Conservation (phyloP, 2,888 invertebrate species). For the Drosophila ustulata region DNA sequence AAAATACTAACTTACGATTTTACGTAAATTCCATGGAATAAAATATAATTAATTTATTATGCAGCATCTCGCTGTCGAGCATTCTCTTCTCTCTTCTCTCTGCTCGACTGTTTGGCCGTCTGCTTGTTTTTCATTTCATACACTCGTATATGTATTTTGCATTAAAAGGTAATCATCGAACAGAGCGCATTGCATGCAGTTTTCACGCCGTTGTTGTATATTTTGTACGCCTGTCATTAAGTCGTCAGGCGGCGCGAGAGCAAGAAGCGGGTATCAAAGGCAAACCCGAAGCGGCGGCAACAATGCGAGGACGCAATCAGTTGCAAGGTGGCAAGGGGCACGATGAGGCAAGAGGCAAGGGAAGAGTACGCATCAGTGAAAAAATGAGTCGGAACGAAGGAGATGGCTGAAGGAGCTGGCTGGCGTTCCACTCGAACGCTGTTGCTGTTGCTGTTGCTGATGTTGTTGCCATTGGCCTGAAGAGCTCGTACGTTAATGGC, state of each 20-base stretch:
- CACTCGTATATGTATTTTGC: slow-evolving; percentile 58
- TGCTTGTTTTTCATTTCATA: slow-evolving; percentile 40
- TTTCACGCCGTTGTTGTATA: slow-evolving; percentile 81
- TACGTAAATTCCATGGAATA: too few relatives aligned
- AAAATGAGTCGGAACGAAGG: slow-evolving; percentile 54
- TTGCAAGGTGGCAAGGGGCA: slow-evolving; percentile 36
- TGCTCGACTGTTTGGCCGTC: too few relatives aligned
- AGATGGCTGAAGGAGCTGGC: slow-evolving; percentile 31
- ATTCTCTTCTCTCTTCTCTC: not conserved
- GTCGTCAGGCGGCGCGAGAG: slow-evolving; percentile 72
- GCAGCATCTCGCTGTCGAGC: not conserved
- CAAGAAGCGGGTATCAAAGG: slow-evolving; percentile 28
- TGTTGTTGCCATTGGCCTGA: slow-evolving; percentile 59
- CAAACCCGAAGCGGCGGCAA: slow-evolving; percentile 8
- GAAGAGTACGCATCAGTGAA: slow-evolving; percentile 62
- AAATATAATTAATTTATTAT: too few relatives aligned
- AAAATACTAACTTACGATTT: too few relatives aligned
- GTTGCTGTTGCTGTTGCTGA: slow-evolving; percentile 40
- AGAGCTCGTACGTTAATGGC: slow-evolving; percentile 79
- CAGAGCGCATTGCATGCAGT: slow-evolving; percentile 69
- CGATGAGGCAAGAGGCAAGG: too few relatives aligned
- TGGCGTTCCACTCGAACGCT: slow-evolving; percentile 66
- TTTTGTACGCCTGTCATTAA: slow-evolving; percentile 81
- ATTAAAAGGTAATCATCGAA: slow-evolving; percentile 81
- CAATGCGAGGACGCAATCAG: slow-evolving; percentile 70